Evolutionary conservation across 1,140 invertebrate species (phyloP).

Genomic region (Zaprionus capensis): DNA sequence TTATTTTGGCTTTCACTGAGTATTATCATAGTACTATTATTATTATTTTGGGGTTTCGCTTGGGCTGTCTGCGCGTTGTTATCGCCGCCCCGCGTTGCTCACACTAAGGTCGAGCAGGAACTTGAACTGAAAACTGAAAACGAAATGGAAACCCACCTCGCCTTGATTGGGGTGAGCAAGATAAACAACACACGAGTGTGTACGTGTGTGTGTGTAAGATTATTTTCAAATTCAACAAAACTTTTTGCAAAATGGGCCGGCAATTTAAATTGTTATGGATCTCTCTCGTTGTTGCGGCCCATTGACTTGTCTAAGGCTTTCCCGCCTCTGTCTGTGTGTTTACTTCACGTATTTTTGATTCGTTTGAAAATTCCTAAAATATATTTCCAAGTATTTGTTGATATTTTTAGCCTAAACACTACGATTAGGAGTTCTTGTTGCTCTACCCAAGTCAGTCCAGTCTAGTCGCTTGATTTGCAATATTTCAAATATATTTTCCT

Average conservation of each 20-base stretch:
- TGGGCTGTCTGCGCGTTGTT: conserved; percentile 16
- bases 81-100: conserved; percentile 28
- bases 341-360: conserved; percentile 14
- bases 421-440: background rate
- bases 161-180: conserved; percentile 41
- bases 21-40: background rate
- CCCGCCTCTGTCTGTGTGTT: conserved; percentile 5
- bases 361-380: conserved; percentile 42
- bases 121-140: conserved; percentile 32
- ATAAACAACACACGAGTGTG: conserved; percentile 27
- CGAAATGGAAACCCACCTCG: conserved; percentile 39
- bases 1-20: conserved; percentile 5
- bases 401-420: conserved; percentile 30
- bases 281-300: background rate
- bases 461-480: conserved; percentile 16
- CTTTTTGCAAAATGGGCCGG: background rate
- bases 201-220: conserved; percentile 3
- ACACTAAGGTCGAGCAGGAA: conserved; percentile 14
- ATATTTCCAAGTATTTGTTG: conserved; percentile 28
- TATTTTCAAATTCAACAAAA: conserved; percentile 57
- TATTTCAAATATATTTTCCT: conserved; percentile 20
- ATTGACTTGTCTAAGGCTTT: conserved; percentile 29
- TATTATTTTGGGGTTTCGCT: conserved; percentile 8
- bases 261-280: conserved; percentile 27
- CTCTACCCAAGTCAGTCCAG: background rate